These are phyloP conservation scores for Hypanus sabinus DNA, from an alignment of 2,113 vertebrate species.

Conservation along the genomic window DNA sequence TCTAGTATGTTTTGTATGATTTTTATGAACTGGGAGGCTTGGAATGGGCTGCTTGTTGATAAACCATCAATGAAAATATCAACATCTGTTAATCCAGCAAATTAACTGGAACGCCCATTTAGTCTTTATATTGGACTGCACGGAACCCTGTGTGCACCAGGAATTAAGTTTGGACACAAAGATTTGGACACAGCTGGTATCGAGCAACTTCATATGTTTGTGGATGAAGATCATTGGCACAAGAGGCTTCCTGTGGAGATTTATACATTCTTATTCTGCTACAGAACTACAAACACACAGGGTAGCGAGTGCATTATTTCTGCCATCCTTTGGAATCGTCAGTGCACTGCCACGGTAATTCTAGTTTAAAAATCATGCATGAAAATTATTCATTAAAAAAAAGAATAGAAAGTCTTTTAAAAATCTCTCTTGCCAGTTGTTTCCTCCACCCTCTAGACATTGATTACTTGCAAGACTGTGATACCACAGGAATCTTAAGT, in stretches of 20 bases:
- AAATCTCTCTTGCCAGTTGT: background rate
- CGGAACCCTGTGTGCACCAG: background rate
- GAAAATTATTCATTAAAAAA: background rate
- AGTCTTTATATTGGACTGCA: constrained; percentile 12
- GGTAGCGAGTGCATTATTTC: background rate
- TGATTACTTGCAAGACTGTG: background rate
- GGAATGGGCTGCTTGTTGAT: background rate
- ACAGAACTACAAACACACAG: background rate
- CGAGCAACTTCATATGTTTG: constrained; percentile 16
- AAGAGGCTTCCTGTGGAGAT: background rate
- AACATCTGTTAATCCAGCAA: constrained; percentile 8
- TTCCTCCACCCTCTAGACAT: background rate
- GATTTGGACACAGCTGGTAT: constrained; percentile 22
- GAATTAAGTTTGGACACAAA: constrained; percentile 10
- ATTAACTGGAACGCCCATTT: constrained; percentile 15
- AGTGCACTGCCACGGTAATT: background rate
- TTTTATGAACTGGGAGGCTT: background rate
- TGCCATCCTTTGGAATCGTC: background rate
- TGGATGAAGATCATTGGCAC: constrained; percentile 19
- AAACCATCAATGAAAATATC: constrained; percentile 6
- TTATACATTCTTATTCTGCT: constrained; percentile 1
- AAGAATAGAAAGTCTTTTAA: background rate
- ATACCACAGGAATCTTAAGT: background rate
- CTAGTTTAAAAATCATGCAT: background rate
- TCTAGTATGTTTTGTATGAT: background rate